Evolutionary conservation across 2,113 vertebrate species (phyloP).

Genomic region (Plecotus auritus): DNA sequence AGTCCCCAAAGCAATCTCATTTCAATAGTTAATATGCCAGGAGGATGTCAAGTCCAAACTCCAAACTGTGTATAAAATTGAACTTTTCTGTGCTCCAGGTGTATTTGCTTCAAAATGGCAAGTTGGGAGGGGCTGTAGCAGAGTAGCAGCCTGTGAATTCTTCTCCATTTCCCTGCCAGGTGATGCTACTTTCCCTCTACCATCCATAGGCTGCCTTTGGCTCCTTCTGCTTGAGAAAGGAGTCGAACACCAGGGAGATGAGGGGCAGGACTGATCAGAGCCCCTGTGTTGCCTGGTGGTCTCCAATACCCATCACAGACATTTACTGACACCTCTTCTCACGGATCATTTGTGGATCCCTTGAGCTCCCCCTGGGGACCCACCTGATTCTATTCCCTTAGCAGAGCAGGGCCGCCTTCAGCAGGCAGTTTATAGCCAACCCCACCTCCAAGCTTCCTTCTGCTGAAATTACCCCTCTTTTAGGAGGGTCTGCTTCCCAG

Average conservation of each 20-base stretch:
- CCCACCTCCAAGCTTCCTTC: not conserved
- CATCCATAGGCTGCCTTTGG: not conserved
- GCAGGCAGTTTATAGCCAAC: not conserved
- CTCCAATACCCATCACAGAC: not conserved
- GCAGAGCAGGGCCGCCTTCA: not conserved
- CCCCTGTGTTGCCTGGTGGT: not conserved
- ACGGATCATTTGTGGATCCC: not conserved
- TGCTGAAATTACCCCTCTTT: not conserved
- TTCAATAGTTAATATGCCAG: not conserved
- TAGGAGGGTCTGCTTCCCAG: not conserved
- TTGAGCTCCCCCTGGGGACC: not conserved
- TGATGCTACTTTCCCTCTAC: not conserved
- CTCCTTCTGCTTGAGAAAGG: not conserved
- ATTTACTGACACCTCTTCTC: not conserved
- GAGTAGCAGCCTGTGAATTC: not conserved
- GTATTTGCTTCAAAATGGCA: not conserved
- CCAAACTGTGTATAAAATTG: not conserved
- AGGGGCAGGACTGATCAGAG: not conserved
- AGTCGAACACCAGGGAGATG: rapidly evolving
- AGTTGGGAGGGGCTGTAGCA: not conserved
- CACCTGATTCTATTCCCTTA: not conserved
- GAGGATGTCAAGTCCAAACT: not conserved
- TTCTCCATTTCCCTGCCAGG: not conserved
- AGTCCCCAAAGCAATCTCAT: not conserved
- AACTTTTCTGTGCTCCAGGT: not conserved